Conservation (phyloP, 2,888 invertebrate genomes). For the Phengaris alcon region DNA sequence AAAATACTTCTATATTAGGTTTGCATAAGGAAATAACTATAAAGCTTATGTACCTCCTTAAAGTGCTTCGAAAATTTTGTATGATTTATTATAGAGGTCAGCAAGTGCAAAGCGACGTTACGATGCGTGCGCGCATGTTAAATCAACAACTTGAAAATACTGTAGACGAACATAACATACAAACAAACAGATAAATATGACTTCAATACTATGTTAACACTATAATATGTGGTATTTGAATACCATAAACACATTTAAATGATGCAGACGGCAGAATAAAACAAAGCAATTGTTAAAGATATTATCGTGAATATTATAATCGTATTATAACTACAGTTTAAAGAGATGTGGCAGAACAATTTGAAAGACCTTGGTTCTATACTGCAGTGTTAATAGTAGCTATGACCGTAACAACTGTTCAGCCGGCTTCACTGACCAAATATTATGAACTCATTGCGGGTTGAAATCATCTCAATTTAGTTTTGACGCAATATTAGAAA, state of each 20-base stretch:
- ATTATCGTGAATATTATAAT: not conserved
- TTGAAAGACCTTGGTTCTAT: constrained; percentile 5
- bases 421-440: not conserved
- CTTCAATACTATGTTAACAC: not conserved
- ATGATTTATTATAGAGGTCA: not conserved
- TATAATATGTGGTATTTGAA: not conserved
- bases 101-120: not conserved
- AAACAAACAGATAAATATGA: not conserved
- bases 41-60: not conserved
- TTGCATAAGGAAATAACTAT: too few species aligned
- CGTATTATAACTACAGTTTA: not conserved
- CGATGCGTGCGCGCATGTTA: not conserved
- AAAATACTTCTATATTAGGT: not conserved
- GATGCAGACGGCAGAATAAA: constrained; percentile 9
- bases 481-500: not conserved
- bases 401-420: not conserved
- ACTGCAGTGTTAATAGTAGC: not conserved
- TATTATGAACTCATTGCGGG: not conserved
- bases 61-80: not conserved
- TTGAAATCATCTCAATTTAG: not conserved
- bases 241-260: not conserved
- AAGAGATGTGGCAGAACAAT: constrained; percentile 21
- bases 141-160: not conserved
- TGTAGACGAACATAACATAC: not conserved
- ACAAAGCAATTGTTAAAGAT: constrained; percentile 9